A percentile compares a stretch with the other conserved stretches of the same genome.
Evolutionary conservation across 2,797 vertebrate genomes (phyloP).

Genomic region (Melanotaenia trifasciata): DNA sequence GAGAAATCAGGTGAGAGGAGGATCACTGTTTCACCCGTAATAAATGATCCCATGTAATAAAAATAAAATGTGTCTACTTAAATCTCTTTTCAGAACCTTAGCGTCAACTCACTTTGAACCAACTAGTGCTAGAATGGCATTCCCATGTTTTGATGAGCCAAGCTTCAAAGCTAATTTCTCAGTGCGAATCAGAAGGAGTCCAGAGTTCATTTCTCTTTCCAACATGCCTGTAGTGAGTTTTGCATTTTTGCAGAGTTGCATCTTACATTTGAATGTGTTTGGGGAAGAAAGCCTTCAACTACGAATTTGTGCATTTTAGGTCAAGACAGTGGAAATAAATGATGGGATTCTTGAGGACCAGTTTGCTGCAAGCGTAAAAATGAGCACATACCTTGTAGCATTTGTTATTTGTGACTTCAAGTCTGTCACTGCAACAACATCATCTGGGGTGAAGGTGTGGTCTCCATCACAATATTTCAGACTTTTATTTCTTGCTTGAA

Average conservation of each 20-base stretch:
- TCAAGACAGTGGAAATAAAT: conserved; percentile 73
- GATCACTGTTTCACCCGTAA: neutral
- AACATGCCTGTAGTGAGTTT: conserved; percentile 85
- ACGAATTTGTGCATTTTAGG: conserved; percentile 59
- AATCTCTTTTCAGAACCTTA: conserved; percentile 69
- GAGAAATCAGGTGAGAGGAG: conserved; percentile 78
- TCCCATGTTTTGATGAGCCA: conserved; percentile 87
- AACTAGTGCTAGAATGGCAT: conserved; percentile 81
- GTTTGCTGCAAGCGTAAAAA: conserved; percentile 82
- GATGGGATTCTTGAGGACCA: conserved; percentile 79
- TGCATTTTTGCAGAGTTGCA: neutral
- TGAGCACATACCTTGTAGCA: conserved; percentile 86
- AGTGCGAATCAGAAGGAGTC: conserved; percentile 80
- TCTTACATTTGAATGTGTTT: neutral
- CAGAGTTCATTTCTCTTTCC: conserved; percentile 78
- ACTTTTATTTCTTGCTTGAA: neutral
- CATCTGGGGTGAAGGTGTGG: conserved; percentile 82
- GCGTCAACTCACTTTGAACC: conserved; percentile 87
- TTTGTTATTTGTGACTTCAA: conserved; percentile 86
- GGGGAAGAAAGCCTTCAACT: neutral
- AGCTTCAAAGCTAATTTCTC: conserved; percentile 87
- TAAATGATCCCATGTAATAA: neutral
- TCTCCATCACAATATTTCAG: neutral
- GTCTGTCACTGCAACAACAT: conserved; percentile 75
- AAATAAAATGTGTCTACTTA: neutral